Evolutionary conservation across 30 jellyfish, hydroid and myxozoan genomes (phyloP).

Genomic region (Cassiopea andromeda): DNA sequence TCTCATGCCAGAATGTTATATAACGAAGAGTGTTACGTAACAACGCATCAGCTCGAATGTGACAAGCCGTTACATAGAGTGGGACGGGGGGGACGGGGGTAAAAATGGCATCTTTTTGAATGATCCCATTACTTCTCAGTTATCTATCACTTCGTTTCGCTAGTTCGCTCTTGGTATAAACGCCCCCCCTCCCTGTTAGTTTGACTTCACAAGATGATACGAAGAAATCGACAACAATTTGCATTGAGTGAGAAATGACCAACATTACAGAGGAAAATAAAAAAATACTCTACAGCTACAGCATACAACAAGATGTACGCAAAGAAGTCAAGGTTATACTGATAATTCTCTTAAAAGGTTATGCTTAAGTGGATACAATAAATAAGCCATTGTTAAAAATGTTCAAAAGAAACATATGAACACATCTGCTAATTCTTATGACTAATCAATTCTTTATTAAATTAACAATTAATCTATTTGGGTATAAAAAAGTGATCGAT

Average conservation of each 20-base stretch:
- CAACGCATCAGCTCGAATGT: no score
- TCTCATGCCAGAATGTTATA: no score
- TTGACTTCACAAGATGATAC: not conserved
- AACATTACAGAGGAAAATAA: not conserved
- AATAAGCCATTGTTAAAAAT: constrained; percentile 4
- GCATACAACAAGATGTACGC: not conserved
- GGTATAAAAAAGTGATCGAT: not conserved
- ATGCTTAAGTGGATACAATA: constrained; percentile 1
- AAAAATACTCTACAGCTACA: not conserved
- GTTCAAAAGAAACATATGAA: constrained; percentile 3
- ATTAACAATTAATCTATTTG: not conserved
- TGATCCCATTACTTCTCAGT: no score
- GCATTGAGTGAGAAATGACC: not conserved
- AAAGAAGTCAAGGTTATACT: not conserved
- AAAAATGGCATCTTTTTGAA: no score
- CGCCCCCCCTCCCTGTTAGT: no score
- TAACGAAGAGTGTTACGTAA: no score
- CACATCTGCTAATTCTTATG: not conserved
- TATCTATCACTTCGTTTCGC: no score
- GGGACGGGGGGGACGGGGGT: no score
- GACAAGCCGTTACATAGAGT: no score
- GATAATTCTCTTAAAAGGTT: not conserved
- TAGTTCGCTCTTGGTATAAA: no score
- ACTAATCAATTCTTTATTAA: not conserved
- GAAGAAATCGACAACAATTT: not conserved